A percentile compares a stretch with the other conserved stretches of the same genome.
Evolutionary conservation across 2,888 invertebrate genomes (phyloP).

Genomic region (Pecten maximus): DNA sequence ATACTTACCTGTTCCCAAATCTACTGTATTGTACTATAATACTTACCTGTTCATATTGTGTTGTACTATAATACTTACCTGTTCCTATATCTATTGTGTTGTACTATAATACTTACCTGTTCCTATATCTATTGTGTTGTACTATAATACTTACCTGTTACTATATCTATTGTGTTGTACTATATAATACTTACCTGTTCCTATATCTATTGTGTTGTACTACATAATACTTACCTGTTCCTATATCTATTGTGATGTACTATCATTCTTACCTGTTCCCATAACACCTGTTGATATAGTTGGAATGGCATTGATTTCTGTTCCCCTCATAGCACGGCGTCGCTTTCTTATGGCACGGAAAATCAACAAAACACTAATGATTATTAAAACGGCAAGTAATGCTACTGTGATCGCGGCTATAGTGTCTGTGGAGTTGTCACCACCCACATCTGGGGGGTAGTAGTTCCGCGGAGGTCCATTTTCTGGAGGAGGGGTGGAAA

Average conservation of each 20-base stretch:
- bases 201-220: too few species aligned
- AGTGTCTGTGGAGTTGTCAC: constrained; percentile 58
- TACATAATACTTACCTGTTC: background rate
- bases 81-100: too few species aligned
- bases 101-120: too few species aligned
- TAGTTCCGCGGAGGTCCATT: background rate
- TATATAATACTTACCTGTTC: too few species aligned
- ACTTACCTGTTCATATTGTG: too few species aligned
- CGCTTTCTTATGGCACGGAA: constrained; percentile 62
- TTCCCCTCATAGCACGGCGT: constrained; percentile 61
- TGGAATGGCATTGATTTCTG: constrained; percentile 61
- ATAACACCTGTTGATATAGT: constrained; percentile 66
- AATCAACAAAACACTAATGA: constrained; percentile 64
- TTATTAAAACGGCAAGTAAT: constrained; percentile 63
- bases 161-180: too few species aligned
- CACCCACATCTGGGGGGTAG: background rate
- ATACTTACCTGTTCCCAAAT: too few species aligned
- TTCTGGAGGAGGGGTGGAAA: background rate
- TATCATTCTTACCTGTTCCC: constrained; percentile 65
- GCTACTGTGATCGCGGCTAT: constrained; percentile 69
- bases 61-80: too few species aligned
- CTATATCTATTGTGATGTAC: background rate
- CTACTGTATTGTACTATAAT: too few species aligned
- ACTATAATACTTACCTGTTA: too few species aligned
- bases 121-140: too few species aligned